These are phyloP conservation scores for Hirtodrosophila confusa DNA, from an alignment of 2,888 invertebrate genomes.

Conservation along the genomic window DNA sequence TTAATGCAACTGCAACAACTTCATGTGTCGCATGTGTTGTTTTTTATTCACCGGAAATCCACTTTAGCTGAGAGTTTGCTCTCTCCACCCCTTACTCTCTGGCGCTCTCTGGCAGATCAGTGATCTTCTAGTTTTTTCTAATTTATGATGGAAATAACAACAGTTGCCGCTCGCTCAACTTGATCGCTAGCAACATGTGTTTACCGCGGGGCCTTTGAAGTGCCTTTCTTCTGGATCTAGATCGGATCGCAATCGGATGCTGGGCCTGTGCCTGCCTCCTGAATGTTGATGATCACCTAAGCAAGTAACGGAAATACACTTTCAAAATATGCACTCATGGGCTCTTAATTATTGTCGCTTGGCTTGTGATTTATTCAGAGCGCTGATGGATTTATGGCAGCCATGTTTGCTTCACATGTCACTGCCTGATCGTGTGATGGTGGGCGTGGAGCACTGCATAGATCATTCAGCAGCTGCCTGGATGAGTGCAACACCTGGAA, in stretches of 20 bases:
- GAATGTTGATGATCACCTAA: slow-evolving; percentile 69
- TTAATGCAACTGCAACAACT: slow-evolving; percentile 42
- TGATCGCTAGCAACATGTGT: slow-evolving; percentile 73
- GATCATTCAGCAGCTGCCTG: slow-evolving; percentile 58
- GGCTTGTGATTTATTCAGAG: slow-evolving; percentile 64
- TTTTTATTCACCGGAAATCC: slow-evolving; percentile 81
- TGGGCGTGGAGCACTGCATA: slow-evolving; percentile 62
- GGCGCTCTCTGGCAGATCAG: slow-evolving; percentile 39
- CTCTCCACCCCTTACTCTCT: slow-evolving; percentile 26
- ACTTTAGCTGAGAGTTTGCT: slow-evolving; percentile 68
- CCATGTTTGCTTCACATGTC: slow-evolving; percentile 58
- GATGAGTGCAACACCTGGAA: slow-evolving; percentile 69
- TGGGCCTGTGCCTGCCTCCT: slow-evolving; percentile 4
- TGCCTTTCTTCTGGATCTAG: slow-evolving; percentile 27
- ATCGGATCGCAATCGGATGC: slow-evolving; percentile 52
- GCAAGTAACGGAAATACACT: slow-evolving; percentile 65
- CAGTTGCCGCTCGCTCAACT: slow-evolving; percentile 50
- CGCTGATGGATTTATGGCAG: slow-evolving; percentile 77
- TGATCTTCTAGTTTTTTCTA: slow-evolving; percentile 63
- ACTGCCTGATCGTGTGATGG: slow-evolving; percentile 17
- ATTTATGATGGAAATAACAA: slow-evolving; percentile 65
- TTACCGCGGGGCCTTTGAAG: slow-evolving; percentile 60
- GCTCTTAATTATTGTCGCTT: slow-evolving; percentile 65
- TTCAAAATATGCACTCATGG: slow-evolving; percentile 48
- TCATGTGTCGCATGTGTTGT: slow-evolving; percentile 45